phyloP scores from a whole-genome alignment of 2,797 vertebrate genomes.

The Mycteria americana region DNA sequence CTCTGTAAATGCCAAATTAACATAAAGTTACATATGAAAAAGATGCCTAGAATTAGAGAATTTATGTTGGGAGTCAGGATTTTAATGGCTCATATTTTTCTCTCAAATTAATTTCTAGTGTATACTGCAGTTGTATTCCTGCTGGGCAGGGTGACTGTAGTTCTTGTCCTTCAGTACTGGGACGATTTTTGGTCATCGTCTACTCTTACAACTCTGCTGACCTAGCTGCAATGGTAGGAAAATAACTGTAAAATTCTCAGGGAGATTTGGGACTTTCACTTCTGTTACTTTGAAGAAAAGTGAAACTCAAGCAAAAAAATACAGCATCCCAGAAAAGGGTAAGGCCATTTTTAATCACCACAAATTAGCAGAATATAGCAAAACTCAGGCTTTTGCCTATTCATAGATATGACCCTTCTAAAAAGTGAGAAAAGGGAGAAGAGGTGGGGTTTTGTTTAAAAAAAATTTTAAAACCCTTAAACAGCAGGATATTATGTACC shows the following conservation, averaged over 20 bases:
- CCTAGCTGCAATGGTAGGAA: background rate
- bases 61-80: background rate
- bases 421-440: background rate
- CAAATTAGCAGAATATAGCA: background rate
- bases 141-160: background rate
- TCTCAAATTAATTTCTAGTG: background rate
- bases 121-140: background rate
- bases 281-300: background rate
- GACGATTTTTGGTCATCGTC: background rate
- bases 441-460: background rate
- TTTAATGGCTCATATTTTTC: background rate
- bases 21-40: background rate
- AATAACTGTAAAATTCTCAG: background rate
- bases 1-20: background rate
- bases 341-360: constrained; percentile 17
- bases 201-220: background rate
- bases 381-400: background rate
- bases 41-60: background rate
- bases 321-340: background rate
- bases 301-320: background rate
- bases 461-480: background rate
- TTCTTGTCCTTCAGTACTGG: background rate
- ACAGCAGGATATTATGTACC: constrained; percentile 27
- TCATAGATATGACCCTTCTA: background rate
- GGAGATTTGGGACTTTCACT: background rate